A percentile compares a stretch with the other conserved stretches of the same genome.
Conservation (phyloP, 2,888 invertebrate species). For the Drosophila ustulata region DNA sequence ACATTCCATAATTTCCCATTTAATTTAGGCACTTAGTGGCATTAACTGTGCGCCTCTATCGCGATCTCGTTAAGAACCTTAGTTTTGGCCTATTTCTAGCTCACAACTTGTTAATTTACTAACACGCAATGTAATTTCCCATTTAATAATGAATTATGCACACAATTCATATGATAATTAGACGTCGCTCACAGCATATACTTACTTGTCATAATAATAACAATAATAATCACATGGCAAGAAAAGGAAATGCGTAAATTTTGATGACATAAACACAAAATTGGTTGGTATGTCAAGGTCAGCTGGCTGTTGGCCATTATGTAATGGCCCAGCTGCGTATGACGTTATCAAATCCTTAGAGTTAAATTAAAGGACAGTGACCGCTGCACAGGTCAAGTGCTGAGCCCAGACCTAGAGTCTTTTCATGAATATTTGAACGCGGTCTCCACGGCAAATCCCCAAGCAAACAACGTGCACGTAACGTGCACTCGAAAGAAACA, state of each 20-base stretch:
- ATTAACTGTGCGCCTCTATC: constrained; percentile 15
- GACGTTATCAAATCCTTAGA: constrained; percentile 46
- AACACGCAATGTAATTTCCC: constrained; percentile 73
- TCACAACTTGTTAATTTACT: constrained; percentile 56
- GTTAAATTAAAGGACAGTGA: constrained; percentile 47
- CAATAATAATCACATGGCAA: too few relatives aligned
- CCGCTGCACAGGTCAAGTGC: constrained; percentile 10
- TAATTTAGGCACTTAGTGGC: constrained; percentile 12
- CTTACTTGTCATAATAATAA: background rate
- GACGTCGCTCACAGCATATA: constrained; percentile 19
- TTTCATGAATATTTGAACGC: constrained; percentile 29
- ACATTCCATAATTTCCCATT: constrained; percentile 13
- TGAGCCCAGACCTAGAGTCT: background rate
- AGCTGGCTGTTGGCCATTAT: constrained; percentile 14
- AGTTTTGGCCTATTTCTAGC: constrained; percentile 11
- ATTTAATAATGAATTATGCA: constrained; percentile 50
- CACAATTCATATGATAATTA: constrained; percentile 68
- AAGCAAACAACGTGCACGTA: constrained; percentile 21
- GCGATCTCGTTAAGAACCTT: constrained; percentile 10
- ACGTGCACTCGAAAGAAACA: constrained; percentile 26
- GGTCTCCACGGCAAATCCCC: constrained; percentile 38
- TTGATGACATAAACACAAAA: constrained; percentile 34
- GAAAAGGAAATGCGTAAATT: constrained; percentile 1
- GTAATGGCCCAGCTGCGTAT: constrained; percentile 21
- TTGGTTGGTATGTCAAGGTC: constrained; percentile 52